Percentiles rank a stretch among this genome's conserved stretches.
phyloP scores from a whole-genome alignment of 2,113 vertebrate genomes.

The Callocephalon fimbriatum region DNA sequence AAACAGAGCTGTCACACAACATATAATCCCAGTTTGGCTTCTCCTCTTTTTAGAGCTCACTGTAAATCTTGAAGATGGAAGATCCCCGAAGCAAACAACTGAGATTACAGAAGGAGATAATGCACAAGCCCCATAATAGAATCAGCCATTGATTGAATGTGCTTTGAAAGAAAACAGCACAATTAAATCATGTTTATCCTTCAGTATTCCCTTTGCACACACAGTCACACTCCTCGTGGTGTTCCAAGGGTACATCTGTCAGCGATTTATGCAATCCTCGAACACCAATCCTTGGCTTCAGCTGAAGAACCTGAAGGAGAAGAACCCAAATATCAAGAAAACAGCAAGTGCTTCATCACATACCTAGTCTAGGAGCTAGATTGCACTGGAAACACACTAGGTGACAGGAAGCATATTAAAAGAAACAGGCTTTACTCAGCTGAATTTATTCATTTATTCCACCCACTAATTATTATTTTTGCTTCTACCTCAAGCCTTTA shows the following conservation, averaged over 20 bases:
- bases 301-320: conserved; percentile 87
- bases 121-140: conserved; percentile 68
- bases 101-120: conserved; percentile 80
- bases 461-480: not conserved
- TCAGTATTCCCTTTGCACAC: conserved; percentile 88
- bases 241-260: conserved; percentile 93
- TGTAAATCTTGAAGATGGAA: conserved; percentile 72
- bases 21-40: conserved; percentile 71
- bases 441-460: conserved; percentile 34
- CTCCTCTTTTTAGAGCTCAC: conserved; percentile 70
- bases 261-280: conserved; percentile 90
- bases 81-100: conserved; percentile 74
- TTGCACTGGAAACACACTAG: not conserved
- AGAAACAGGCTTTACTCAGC: not conserved
- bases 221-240: conserved; percentile 95
- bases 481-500: conserved; percentile 26
- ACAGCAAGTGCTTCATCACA: not conserved
- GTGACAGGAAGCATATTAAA: not conserved
- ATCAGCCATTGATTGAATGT: conserved; percentile 71
- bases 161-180: conserved; percentile 51
- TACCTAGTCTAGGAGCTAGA: not conserved
- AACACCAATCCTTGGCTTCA: conserved; percentile 87
- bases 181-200: conserved; percentile 72
- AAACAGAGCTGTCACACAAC: conserved; percentile 75
- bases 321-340: conserved; percentile 32